Conservation (phyloP, 2,888 invertebrate species). For the Glyphotaelius pellucidus region DNA sequence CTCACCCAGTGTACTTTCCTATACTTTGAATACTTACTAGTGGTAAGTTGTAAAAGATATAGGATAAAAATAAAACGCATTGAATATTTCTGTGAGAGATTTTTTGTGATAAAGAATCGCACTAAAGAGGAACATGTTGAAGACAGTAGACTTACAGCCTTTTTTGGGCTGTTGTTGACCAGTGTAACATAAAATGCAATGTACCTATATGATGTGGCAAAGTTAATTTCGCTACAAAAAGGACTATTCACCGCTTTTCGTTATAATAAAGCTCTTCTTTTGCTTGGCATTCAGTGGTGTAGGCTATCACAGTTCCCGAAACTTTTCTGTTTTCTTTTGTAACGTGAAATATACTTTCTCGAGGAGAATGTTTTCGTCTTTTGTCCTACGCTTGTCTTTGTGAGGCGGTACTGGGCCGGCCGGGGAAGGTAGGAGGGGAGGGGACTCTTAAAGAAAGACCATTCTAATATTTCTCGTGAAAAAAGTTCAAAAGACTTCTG, state of each 20-base stretch:
- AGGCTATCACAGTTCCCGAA: slow-evolving; percentile 44
- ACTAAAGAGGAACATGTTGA: not conserved
- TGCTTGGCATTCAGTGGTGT: slow-evolving; percentile 32
- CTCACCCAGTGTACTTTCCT: not conserved
- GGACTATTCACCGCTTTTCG: slow-evolving; percentile 3
- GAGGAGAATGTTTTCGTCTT: slow-evolving; percentile 53
- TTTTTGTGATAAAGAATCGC: not conserved
- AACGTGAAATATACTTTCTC: slow-evolving; percentile 53
- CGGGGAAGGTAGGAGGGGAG: not conserved
- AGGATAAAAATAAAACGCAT: not conserved
- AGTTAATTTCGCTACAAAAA: slow-evolving; percentile 40
- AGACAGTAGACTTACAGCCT: not conserved
- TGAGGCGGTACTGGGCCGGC: slow-evolving; percentile 27
- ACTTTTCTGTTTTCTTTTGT: slow-evolving; percentile 56
- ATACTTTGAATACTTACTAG: not conserved
- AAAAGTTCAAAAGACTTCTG: slow-evolving; percentile 48
- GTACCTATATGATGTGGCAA: slow-evolving; percentile 5
- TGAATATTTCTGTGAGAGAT: not conserved
- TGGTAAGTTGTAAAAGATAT: not conserved
- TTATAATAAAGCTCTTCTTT: slow-evolving; percentile 47
- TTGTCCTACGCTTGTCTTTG: slow-evolving; percentile 57
- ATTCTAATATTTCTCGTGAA: slow-evolving; percentile 54
- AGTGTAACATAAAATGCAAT: not conserved
- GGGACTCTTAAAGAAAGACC: slow-evolving; percentile 49
- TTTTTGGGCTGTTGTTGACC: not conserved